Evolutionary conservation across 2,113 vertebrate species (phyloP).

Genomic region (Bufo gargarizans): DNA sequence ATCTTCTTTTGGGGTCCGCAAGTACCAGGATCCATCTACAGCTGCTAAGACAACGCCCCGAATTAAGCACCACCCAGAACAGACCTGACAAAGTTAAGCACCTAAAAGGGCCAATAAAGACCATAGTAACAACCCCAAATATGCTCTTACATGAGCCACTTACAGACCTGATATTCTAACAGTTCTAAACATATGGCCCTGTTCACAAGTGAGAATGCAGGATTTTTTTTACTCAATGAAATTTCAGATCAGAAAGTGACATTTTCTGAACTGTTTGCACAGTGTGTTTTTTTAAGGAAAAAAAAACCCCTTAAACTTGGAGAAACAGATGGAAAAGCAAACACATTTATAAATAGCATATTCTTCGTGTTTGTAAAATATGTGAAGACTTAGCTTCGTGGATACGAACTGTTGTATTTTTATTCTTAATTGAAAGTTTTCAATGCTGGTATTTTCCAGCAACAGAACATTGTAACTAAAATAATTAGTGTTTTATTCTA

Average conservation of each 20-base stretch:
- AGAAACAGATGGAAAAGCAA: conserved; percentile 53
- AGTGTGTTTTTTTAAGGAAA: not conserved
- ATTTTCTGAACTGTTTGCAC: conserved; percentile 11
- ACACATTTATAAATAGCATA: conserved; percentile 55
- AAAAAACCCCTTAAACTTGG: conserved; percentile 6
- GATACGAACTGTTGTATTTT: conserved; percentile 16
- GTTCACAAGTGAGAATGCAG: not conserved
- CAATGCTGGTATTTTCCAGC: not conserved
- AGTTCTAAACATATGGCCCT: not conserved
- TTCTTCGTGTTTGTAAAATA: conserved; percentile 44
- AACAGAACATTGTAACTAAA: not conserved
- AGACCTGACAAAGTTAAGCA: not conserved
- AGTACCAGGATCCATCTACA: too few relatives aligned
- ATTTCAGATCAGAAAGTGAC: not conserved
- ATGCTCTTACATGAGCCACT: not conserved
- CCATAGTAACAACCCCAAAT: not conserved
- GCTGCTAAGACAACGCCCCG: too few relatives aligned
- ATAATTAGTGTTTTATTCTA: not conserved
- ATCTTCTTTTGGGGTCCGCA: too few relatives aligned
- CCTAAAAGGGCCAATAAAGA: not conserved
- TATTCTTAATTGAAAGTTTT: conserved; percentile 52
- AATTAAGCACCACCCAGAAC: too few relatives aligned
- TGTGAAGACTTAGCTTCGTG: conserved; percentile 25
- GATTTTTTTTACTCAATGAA: not conserved
- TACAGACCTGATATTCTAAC: not conserved